Percentiles rank a stretch among this genome's conserved stretches.
Evolutionary conservation across 2,113 vertebrate species (phyloP).

Genomic region (rat (Rattus norvegicus)): DNA sequence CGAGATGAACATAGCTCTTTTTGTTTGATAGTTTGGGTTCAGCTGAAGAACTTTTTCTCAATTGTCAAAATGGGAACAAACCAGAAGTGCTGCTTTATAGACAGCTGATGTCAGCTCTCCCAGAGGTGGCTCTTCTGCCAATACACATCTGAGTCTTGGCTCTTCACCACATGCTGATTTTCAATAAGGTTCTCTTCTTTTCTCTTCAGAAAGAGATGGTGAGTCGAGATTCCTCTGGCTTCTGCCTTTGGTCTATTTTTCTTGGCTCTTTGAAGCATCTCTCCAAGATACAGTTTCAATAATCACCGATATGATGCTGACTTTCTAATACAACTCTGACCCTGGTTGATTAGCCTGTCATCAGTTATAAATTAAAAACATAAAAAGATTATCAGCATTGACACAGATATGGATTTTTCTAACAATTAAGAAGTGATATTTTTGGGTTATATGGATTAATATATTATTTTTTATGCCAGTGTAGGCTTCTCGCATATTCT

Average conservation of each 20-base stretch:
- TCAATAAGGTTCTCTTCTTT: background rate
- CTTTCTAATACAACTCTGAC: background rate
- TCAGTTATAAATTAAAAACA: constrained; percentile 4
- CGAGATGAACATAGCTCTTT: background rate
- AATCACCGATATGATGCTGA: background rate
- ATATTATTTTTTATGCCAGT: background rate
- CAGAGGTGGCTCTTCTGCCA: background rate
- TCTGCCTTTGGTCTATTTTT: background rate
- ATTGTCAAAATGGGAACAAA: background rate
- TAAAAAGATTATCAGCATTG: background rate
- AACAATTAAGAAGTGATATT: background rate
- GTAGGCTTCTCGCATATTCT: background rate
- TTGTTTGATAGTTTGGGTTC: background rate
- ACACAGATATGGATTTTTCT: background rate
- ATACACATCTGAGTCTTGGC: too few relatives aligned
- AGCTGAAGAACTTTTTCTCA: background rate
- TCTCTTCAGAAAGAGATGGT: background rate
- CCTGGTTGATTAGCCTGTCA: background rate
- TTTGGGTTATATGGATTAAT: background rate
- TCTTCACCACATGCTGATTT: background rate
- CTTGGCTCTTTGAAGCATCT: background rate
- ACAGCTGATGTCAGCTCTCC: background rate
- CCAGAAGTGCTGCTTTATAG: background rate
- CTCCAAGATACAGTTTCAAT: background rate
- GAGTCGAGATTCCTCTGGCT: background rate